Evolutionary conservation across 2,113 vertebrate genomes (phyloP), one percentile per base, ranked within the genome.

Genomic region (Psilopsiagon aurifrons): DNA sequence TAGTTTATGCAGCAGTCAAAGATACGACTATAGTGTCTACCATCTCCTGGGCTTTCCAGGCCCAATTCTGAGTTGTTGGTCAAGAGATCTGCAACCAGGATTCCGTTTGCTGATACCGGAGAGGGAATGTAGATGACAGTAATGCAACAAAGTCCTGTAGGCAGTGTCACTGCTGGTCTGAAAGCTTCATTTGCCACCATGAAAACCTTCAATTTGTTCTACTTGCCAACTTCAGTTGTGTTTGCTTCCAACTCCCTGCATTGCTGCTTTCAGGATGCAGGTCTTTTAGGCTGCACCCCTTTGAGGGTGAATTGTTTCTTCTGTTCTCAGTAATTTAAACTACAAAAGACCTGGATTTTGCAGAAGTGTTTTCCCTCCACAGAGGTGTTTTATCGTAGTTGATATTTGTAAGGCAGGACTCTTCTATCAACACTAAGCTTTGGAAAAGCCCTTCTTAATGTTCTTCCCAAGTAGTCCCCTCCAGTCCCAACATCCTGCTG

Each of bases 121-220:
- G 55, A 37, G 25, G 13, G 49, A 13, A 22, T 5, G 2, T 6
- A 43, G 68, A 57, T 79, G 44, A 79, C 83, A 63, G 59, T 54
- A 68, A 47, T 12, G 29, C 52, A 59, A 13, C 82, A 10, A 79
- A 77, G 57, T 88, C 83, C 49, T 62, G 76, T 82, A 54, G 47
- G 13, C 35, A 0, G 0, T 74, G 25, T 91, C 94, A 24, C 52
- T 92, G 64, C 63, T 0, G 0, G 6, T 75, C 76, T 55, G 49
- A 86, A 94, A 87, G 46, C 67, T 29, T 71, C 47, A 4, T 82
- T 92, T 93, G 63, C 83, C 44, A 33, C 83, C 55, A 12, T 43
- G 37, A 49, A 82, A 92, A 83, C 13, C 37, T 94, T 77, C 54
- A 41, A 24, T 85, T 66, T 94, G 29, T 75, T 90, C 13, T 43